Evolutionary conservation across 2,113 vertebrate species (phyloP).

Genomic region (Eolophus roseicapilla): DNA sequence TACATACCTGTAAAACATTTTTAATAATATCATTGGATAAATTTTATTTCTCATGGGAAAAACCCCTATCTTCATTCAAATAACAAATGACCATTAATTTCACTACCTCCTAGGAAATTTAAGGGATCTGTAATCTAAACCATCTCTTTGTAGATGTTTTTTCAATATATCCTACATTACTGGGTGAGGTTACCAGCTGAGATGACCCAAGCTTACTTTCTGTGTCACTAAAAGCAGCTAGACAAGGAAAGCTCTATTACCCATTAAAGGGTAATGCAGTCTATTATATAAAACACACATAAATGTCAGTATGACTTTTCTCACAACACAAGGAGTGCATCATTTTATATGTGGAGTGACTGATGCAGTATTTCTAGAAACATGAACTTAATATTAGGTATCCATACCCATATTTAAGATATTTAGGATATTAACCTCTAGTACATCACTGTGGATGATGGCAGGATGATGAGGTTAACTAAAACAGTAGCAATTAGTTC

Average conservation of each 20-base stretch:
- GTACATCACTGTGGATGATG: not conserved
- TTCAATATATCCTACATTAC: not conserved
- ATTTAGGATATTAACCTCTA: not conserved
- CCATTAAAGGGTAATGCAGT: not conserved
- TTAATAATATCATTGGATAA: not conserved
- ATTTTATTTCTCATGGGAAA: not conserved
- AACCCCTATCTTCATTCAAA: not conserved
- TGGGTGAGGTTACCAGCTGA: not conserved
- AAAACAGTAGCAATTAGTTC: not conserved
- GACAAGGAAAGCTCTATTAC: not conserved
- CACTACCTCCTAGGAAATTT: not conserved
- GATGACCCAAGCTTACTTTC: not conserved
- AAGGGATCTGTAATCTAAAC: not conserved
- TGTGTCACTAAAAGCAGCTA: not conserved
- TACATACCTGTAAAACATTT: not conserved
- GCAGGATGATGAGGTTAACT: not conserved
- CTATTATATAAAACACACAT: not conserved
- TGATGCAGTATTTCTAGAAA: not conserved
- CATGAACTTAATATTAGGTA: not conserved
- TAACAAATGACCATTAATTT: not conserved
- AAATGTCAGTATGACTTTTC: not conserved
- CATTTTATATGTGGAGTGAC: not conserved
- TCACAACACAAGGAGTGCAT: not conserved
- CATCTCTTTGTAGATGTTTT: not conserved
- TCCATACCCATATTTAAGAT: not conserved